Percentiles rank a stretch among this genome's conserved stretches.
Evolutionary conservation across 2,888 invertebrate species (phyloP).

Genomic region (Seira sanloemensis): DNA sequence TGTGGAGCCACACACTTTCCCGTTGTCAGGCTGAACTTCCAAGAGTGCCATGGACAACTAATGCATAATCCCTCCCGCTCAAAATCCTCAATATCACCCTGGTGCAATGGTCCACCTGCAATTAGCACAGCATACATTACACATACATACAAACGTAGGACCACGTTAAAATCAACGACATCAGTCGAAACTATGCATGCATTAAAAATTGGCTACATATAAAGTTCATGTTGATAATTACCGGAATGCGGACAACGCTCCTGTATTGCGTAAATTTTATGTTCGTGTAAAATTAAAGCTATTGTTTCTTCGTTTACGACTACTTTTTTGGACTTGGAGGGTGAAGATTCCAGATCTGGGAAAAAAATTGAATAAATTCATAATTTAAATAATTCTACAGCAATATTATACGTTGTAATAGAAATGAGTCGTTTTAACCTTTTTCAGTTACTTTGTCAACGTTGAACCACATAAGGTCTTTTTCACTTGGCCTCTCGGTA

Average conservation of each 20-base stretch:
- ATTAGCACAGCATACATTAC: neutral
- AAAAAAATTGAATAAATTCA: neutral
- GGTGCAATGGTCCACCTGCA: constrained; percentile 69
- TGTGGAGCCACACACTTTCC: constrained; percentile 70
- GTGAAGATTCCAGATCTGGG: constrained; percentile 37
- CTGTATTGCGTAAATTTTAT: constrained; percentile 67
- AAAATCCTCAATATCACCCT: constrained; percentile 71
- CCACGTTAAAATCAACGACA: too few relatives aligned
- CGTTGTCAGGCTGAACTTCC: constrained; percentile 69
- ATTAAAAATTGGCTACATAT: too few relatives aligned
- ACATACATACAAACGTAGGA: constrained; percentile 14
- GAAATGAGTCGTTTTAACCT: constrained; percentile 37
- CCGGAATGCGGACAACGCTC: constrained; percentile 72
- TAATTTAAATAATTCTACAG: neutral
- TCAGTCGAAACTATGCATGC: too few relatives aligned
- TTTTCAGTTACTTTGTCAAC: constrained; percentile 62
- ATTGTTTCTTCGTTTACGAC: constrained; percentile 69
- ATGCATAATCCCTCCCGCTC: constrained; percentile 64
- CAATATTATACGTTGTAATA: neutral
- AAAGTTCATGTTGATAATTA: constrained; percentile 29
- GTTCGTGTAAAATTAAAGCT: constrained; percentile 58
- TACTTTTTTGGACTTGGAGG: constrained; percentile 59
- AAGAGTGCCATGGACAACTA: constrained; percentile 72
- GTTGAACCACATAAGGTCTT: constrained; percentile 55
- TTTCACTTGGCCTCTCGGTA: constrained; percentile 26